These are phyloP conservation scores for Dastarcus helophoroides DNA, from an alignment of 2,888 invertebrate species.

Conservation along the genomic window DNA sequence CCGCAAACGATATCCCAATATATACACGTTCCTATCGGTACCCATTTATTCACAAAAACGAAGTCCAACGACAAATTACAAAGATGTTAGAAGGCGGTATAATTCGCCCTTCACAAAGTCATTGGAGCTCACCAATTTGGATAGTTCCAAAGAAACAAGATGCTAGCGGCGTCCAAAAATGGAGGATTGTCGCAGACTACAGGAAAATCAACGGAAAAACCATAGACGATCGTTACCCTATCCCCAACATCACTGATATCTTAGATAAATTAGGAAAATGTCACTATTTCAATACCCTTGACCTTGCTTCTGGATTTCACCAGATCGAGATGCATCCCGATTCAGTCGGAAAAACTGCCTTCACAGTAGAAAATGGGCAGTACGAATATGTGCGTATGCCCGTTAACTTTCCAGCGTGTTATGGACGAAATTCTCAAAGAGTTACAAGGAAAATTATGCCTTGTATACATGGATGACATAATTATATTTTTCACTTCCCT, in stretches of 20 bases:
- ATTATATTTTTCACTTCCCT: constrained; percentile 14
- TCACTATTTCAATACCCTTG: constrained; percentile 20
- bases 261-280: constrained; percentile 17
- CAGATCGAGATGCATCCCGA: constrained; percentile 22
- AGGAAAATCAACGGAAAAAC: constrained; percentile 11
- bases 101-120: constrained; percentile 16
- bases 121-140: constrained; percentile 20
- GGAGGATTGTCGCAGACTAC: constrained; percentile 21
- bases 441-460: constrained; percentile 12
- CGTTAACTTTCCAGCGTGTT: constrained; percentile 19
- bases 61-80: constrained; percentile 20
- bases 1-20: constrained; percentile 20
- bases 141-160: constrained; percentile 23
- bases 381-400: constrained; percentile 21
- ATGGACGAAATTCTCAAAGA: constrained; percentile 18
- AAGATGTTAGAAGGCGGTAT: constrained; percentile 17
- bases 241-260: constrained; percentile 19
- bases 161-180: constrained; percentile 15
- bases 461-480: constrained; percentile 19
- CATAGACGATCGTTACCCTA: constrained; percentile 18
- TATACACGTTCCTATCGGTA: constrained; percentile 21
- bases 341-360: constrained; percentile 23
- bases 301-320: constrained; percentile 25
- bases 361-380: constrained; percentile 20
- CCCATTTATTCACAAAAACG: constrained; percentile 21